phyloP scores from a whole-genome alignment of 2,797 vertebrate genomes.

The Mormyrops attenuatus region DNA sequence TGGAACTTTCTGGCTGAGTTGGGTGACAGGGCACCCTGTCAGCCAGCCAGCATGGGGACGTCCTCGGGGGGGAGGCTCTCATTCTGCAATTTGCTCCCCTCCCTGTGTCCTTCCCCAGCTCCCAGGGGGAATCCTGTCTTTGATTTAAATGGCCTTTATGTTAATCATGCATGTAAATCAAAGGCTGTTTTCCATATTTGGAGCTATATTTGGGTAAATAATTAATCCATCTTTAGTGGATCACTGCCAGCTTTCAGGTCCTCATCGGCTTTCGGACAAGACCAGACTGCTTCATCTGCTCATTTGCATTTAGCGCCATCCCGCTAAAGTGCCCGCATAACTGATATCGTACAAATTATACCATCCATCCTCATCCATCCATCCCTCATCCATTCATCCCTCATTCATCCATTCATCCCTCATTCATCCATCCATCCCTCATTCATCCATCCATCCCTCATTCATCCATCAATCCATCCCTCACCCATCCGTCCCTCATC shows the following conservation, averaged over 20 bases:
- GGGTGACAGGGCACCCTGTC: background rate
- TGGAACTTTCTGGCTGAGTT: background rate
- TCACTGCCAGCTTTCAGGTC: background rate
- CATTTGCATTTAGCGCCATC: background rate
- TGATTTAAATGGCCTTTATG: conserved; percentile 1
- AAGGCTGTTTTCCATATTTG: background rate
- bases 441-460: too few species aligned
- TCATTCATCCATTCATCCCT: background rate
- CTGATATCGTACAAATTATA: background rate
- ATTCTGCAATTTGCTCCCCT: background rate
- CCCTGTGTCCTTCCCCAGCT: background rate
- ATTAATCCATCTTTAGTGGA: conserved; percentile 4
- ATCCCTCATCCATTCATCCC: background rate
- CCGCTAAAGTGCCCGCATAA: background rate
- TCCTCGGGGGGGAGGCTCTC: background rate
- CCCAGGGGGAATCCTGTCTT: background rate
- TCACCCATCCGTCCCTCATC: too few species aligned
- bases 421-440: too few species aligned
- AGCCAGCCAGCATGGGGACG: background rate
- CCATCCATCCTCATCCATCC: background rate
- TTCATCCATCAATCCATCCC: too few species aligned
- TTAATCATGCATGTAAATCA: background rate
- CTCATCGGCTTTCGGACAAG: background rate
- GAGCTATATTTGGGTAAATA: conserved; percentile 12
- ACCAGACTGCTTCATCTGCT: background rate